phyloP scores from a whole-genome alignment of 2,113 vertebrate genomes.

The Sylvietta virens region DNA sequence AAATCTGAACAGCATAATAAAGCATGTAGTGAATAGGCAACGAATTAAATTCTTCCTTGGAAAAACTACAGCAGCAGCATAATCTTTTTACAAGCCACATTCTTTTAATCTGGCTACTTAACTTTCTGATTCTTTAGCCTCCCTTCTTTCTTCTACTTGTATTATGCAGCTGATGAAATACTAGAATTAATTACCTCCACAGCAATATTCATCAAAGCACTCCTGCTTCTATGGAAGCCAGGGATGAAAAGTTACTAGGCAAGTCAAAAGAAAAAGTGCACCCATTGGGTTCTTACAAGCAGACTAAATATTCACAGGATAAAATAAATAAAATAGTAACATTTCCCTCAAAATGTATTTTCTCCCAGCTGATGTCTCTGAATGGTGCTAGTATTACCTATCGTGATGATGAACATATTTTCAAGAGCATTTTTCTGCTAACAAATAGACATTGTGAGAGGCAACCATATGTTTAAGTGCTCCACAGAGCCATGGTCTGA shows the following conservation, averaged over 20 bases:
- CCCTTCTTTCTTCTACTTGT: not conserved
- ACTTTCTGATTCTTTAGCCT: not conserved
- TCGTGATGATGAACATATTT: slow-evolving; percentile 49
- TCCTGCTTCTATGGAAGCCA: not conserved
- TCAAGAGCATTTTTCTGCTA: slow-evolving; percentile 29
- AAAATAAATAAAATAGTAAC: not conserved
- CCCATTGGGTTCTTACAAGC: not conserved
- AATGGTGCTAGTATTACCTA: not conserved
- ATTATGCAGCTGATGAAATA: not conserved
- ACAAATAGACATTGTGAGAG: slow-evolving; percentile 29
- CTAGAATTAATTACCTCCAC: slow-evolving; percentile 13
- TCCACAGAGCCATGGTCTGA: not conserved
- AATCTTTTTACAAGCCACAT: not conserved
- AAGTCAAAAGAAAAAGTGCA: slow-evolving; percentile 11
- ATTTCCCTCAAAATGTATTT: not conserved
- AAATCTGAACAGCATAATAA: not conserved
- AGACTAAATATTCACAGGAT: not conserved
- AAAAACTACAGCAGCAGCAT: not conserved
- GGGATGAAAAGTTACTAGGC: not conserved
- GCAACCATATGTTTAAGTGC: slow-evolving; percentile 46
- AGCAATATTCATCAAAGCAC: not conserved
- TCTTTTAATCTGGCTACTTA: not conserved
- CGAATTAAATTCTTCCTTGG: slow-evolving; percentile 11
- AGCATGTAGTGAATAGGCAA: not conserved
- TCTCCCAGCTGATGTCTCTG: not conserved